Percentiles rank a stretch among this genome's conserved stretches.
Evolutionary conservation across 2,888 invertebrate species (phyloP).

Genomic region (Cecidostiba fungosa): DNA sequence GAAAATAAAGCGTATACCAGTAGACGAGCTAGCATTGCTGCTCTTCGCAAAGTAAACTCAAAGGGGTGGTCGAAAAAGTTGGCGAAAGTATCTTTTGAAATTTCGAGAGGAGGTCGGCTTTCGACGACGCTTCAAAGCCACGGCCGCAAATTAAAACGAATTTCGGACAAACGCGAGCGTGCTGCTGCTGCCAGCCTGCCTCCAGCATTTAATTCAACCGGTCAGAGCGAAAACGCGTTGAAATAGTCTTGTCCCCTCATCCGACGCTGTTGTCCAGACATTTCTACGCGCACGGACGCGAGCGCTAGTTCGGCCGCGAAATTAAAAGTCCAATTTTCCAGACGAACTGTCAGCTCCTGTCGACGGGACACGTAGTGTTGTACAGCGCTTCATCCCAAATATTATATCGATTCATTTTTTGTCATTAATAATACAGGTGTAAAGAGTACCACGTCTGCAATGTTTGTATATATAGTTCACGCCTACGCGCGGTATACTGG

Average conservation of each 20-base stretch:
- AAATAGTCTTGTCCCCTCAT: background rate
- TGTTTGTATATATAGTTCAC: too few species aligned
- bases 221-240: conserved; percentile 42
- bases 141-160: conserved; percentile 52
- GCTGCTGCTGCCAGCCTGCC: background rate
- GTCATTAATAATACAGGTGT: background rate
- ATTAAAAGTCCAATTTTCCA: conserved; percentile 38
- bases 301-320: background rate
- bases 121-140: conserved; percentile 44
- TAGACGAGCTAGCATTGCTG: too few species aligned
- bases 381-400: background rate
- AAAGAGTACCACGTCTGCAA: background rate
- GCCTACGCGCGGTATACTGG: too few species aligned
- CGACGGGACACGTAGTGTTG: too few species aligned
- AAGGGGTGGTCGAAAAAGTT: background rate
- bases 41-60: background rate
- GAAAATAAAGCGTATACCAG: too few species aligned
- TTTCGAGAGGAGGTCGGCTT: background rate
- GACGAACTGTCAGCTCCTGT: too few species aligned
- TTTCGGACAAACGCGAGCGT: conserved; percentile 37
- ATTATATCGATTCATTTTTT: background rate
- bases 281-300: background rate
- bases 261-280: background rate
- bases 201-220: conserved; percentile 42
- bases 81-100: conserved; percentile 43